Evolutionary conservation across 2,888 invertebrate genomes (phyloP), one percentile per base, ranked within the genome.

Genomic region (Orthosia incerta): DNA sequence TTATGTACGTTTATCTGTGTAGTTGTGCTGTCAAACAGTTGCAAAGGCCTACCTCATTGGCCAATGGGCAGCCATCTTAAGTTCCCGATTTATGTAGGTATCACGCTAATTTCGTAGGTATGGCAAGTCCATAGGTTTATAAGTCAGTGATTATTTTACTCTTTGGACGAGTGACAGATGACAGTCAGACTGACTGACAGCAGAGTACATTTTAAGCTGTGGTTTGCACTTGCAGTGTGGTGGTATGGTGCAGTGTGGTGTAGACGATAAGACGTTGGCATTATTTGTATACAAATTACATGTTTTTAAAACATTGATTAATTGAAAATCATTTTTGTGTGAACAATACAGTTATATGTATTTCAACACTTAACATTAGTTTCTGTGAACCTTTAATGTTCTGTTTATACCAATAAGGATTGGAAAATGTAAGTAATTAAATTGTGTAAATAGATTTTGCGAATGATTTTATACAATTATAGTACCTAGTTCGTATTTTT

Each of bases 401-500:
- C 26, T 48, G 15, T 16, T 15, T 51, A 7, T 31, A 75, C 45
- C 61, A 2, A 15, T 12, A 0, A 16, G 66, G 1, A 57, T 63
- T 62, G 53, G 26, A 59, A 57, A 62, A 77, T 53, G 77, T 76
- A 70, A 76, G 76, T 76, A 26, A 76, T 77, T 76, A 26, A 13
- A 50, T 39, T 16, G 0, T 20, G 7, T 13, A 20, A 16, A 0
- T 23, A 57, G 0, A 18, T 45, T 26, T 56, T 16, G 61, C 53
- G 31, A 61, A 56, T 12, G 16, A n/a, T n/a, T 23, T n/a, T 7
- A 56, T 0, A 18, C 13, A 46, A 55, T 23, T 72, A 39, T 3
- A 31, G 31, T 59, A n/a, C n/a, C 3, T 20, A 23, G 20, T 57
- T 45, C 18, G 9, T 18, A 12, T 2, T 9, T 31, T 31, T 31